Evolutionary conservation across 2,113 vertebrate genomes (phyloP).

Genomic region (Enhydra lutris): DNA sequence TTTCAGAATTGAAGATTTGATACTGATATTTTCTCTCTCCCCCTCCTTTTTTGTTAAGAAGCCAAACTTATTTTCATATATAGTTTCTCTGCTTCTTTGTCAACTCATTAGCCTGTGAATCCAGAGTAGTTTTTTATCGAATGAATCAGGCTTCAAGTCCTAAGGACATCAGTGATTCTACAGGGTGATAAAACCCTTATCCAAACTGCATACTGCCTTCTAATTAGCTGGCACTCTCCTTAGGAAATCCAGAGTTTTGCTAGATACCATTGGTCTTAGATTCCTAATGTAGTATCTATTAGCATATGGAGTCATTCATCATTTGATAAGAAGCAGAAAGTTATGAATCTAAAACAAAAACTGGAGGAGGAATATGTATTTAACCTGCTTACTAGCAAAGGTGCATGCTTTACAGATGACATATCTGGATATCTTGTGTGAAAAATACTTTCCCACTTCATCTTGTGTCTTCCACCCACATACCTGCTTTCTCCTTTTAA

Average conservation of each 20-base stretch:
- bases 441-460: not conserved
- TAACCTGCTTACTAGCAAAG: not conserved
- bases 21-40: not conserved
- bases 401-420: not conserved
- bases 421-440: not conserved
- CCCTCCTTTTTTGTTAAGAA: not conserved
- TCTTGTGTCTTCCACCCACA: not conserved
- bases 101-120: not conserved
- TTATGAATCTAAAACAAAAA: not conserved
- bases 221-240: not conserved
- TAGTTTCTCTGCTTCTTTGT: not conserved
- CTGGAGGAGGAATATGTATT: not conserved
- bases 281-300: constrained; percentile 24
- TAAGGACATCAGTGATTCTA: not conserved
- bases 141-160: not conserved
- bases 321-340: constrained; percentile 23
- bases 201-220: not conserved
- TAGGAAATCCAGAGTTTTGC: not conserved
- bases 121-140: constrained; percentile 2
- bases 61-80: constrained; percentile 6
- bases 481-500: not conserved
- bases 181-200: not conserved
- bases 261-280: not conserved
- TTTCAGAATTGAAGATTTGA: constrained; percentile 42
- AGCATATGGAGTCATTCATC: constrained; percentile 13